Evolutionary conservation across 2,113 vertebrate species (phyloP).

Genomic region (Apodemus sylvaticus): DNA sequence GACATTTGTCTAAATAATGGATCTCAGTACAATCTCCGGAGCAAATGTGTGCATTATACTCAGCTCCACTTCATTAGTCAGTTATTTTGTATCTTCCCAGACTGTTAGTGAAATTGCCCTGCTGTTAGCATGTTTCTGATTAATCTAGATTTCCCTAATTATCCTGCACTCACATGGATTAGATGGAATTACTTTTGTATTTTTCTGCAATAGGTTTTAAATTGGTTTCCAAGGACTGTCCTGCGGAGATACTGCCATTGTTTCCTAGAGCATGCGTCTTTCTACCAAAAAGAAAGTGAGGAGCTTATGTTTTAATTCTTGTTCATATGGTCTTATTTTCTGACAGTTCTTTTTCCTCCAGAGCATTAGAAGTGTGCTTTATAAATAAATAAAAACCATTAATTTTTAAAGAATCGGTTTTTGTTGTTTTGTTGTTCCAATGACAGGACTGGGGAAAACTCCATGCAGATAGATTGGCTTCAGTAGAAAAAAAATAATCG

Average conservation of each 20-base stretch:
- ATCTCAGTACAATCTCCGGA: slow-evolving; percentile 52
- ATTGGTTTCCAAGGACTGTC: slow-evolving; percentile 33
- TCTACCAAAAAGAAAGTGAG: neutral
- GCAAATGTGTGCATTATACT: slow-evolving; percentile 43
- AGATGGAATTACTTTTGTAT: slow-evolving; percentile 10
- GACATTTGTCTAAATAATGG: slow-evolving; percentile 69
- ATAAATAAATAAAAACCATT: neutral
- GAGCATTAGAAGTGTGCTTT: neutral
- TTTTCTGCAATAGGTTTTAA: slow-evolving; percentile 60
- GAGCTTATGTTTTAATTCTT: slow-evolving; percentile 53
- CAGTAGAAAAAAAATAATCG: slow-evolving; percentile 22
- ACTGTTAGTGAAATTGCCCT: slow-evolving; percentile 66
- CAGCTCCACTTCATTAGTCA: slow-evolving; percentile 65
- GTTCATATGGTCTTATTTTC: slow-evolving; percentile 25
- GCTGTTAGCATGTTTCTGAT: slow-evolving; percentile 55
- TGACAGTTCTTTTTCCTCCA: slow-evolving; percentile 25
- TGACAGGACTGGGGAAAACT: neutral
- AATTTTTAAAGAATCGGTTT: neutral
- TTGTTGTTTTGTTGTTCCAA: neutral
- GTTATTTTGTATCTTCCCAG: slow-evolving; percentile 66
- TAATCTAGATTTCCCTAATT: slow-evolving; percentile 61
- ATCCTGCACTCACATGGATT: neutral
- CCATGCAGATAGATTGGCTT: neutral
- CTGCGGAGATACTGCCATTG: neutral
- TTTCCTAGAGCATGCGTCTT: slow-evolving; percentile 13